These are phyloP conservation scores for Megaustenia siamemsis DNA, from an alignment of 2,888 invertebrate genomes.

Conservation along the genomic window DNA sequence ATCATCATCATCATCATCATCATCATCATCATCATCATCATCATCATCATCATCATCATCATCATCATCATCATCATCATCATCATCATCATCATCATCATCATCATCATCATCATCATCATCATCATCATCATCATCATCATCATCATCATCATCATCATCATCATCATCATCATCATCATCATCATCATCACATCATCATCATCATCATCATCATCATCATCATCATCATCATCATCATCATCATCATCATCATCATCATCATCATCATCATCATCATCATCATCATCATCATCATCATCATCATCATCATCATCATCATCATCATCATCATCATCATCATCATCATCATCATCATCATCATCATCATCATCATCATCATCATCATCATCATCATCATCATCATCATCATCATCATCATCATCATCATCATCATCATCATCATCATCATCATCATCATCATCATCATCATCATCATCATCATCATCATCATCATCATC, in stretches of 20 bases:
- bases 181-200: not conserved
- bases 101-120: constrained; percentile 37
- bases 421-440: not conserved
- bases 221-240: not conserved
- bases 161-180: constrained; percentile 28
- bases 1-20: constrained; percentile 32
- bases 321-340: not conserved
- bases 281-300: not conserved
- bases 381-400: not conserved
- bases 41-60: constrained; percentile 31
- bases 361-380: no score
- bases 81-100: constrained; percentile 34
- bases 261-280: not conserved
- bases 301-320: not conserved
- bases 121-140: constrained; percentile 38
- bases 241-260: not conserved
- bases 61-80: constrained; percentile 37
- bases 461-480: not conserved
- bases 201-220: constrained; percentile 9
- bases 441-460: not conserved
- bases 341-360: not conserved
- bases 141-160: constrained; percentile 37
- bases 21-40: constrained; percentile 32
- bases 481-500: no score
- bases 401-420: not conserved